Evolutionary conservation across 2,888 invertebrate species (phyloP).

Genomic region (Ellobium chinense): DNA sequence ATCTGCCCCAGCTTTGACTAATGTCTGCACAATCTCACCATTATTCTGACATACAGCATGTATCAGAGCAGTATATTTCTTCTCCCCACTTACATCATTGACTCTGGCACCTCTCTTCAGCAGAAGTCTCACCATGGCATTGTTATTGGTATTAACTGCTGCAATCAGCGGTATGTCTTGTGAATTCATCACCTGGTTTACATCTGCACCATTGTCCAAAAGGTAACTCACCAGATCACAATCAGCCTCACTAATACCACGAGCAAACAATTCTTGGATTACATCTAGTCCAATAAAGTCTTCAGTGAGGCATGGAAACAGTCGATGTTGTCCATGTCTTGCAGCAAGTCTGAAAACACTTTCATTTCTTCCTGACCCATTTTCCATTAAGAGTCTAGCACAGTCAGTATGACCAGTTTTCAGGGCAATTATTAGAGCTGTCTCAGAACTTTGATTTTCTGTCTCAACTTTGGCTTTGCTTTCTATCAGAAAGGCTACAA

Average conservation of each 20-base stretch:
- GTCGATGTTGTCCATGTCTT: background rate
- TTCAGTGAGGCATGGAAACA: background rate
- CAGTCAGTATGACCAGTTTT: background rate
- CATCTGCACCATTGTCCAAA: constrained; percentile 6
- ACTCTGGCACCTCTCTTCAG: constrained; percentile 7
- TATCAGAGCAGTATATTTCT: background rate
- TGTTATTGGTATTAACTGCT: background rate
- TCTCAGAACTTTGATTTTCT: background rate
- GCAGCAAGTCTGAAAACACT: background rate
- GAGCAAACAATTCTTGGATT: background rate
- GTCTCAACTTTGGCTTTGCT: background rate
- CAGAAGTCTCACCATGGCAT: background rate
- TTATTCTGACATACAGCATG: background rate
- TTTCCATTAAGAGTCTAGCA: constrained; percentile 10
- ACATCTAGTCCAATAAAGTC: background rate
- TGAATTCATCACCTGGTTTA: background rate
- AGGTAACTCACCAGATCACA: constrained; percentile 1
- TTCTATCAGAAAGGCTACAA: background rate
- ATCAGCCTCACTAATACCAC: background rate
- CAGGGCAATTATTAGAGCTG: constrained; percentile 16
- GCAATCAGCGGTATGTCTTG: background rate
- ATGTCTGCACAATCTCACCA: background rate
- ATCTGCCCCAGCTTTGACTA: constrained; percentile 9
- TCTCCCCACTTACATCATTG: background rate
- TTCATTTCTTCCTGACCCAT: constrained; percentile 1